These are phyloP conservation scores for Rhabdophis nuchalis DNA, from an alignment of 2,797 vertebrate species.

Conservation along the genomic window DNA sequence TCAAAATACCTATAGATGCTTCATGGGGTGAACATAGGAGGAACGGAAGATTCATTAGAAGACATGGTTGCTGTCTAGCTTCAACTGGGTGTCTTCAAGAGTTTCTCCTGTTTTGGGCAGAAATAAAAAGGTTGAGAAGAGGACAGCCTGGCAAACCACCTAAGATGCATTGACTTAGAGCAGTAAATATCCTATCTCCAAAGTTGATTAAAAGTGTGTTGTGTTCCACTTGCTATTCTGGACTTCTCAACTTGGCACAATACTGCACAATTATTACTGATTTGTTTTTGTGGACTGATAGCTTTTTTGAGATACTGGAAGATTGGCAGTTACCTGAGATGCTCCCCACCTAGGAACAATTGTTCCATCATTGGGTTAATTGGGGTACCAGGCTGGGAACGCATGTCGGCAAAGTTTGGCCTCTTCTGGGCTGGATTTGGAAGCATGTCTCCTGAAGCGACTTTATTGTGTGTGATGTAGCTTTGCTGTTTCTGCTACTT, in stretches of 20 bases:
- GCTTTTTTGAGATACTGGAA: not conserved
- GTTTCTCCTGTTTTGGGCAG: not conserved
- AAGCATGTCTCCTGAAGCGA: not conserved
- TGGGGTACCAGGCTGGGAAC: not conserved
- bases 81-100: not conserved
- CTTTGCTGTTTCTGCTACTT: not conserved
- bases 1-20: not conserved
- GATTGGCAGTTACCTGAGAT: not conserved
- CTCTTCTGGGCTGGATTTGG: not conserved
- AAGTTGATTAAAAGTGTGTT: not conserved
- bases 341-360: not conserved
- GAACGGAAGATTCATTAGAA: not conserved
- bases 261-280: not conserved
- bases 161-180: not conserved
- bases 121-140: not conserved
- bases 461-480: not conserved
- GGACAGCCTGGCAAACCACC: not conserved
- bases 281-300: not conserved
- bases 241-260: not conserved
- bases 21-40: not conserved
- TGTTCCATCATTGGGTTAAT: not conserved
- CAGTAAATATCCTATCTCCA: not conserved
- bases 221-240: not conserved
- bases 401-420: not conserved
- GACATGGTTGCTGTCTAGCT: not conserved